phyloP scores from a whole-genome alignment of 2,797 vertebrate genomes.

The Acanthopagrus latus region DNA sequence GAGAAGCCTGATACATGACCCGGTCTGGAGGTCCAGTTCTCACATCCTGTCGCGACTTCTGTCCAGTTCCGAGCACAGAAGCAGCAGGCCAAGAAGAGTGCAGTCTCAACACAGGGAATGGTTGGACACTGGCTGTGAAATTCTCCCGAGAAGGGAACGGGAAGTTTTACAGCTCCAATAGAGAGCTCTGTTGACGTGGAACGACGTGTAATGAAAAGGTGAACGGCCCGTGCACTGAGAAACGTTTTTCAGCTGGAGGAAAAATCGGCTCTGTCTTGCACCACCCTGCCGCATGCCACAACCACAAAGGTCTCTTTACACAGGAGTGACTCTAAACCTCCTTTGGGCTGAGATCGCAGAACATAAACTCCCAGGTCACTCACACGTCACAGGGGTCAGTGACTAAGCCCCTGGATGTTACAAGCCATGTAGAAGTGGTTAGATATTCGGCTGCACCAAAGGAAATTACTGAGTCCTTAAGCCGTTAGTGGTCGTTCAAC shows the following conservation, averaged over 20 bases:
- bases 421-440: slow-evolving; percentile 40
- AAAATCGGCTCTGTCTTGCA: slow-evolving; percentile 69
- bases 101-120: slow-evolving; percentile 71
- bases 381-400: slow-evolving; percentile 69
- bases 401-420: slow-evolving; percentile 52
- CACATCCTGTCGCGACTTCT: slow-evolving; percentile 62
- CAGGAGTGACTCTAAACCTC: slow-evolving; percentile 55
- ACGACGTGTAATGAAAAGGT: slow-evolving; percentile 65
- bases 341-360: slow-evolving; percentile 53
- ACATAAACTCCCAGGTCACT: slow-evolving; percentile 67
- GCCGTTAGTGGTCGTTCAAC: neutral
- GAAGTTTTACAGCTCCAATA: slow-evolving; percentile 66
- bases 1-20: slow-evolving; percentile 16
- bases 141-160: slow-evolving; percentile 67
- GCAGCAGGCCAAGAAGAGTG: slow-evolving; percentile 51
- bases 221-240: slow-evolving; percentile 55
- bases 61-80: slow-evolving; percentile 41
- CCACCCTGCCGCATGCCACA: slow-evolving; percentile 77
- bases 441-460: slow-evolving; percentile 16
- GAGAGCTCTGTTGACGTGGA: slow-evolving; percentile 72
- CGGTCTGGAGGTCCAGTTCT: slow-evolving; percentile 53
- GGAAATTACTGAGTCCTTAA: slow-evolving; percentile 14
- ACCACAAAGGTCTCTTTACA: slow-evolving; percentile 80
- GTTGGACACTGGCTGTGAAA: slow-evolving; percentile 72
- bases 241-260: slow-evolving; percentile 57